These are phyloP conservation scores for Polietes domitor DNA, from an alignment of 2,888 invertebrate species.

Conservation along the genomic window DNA sequence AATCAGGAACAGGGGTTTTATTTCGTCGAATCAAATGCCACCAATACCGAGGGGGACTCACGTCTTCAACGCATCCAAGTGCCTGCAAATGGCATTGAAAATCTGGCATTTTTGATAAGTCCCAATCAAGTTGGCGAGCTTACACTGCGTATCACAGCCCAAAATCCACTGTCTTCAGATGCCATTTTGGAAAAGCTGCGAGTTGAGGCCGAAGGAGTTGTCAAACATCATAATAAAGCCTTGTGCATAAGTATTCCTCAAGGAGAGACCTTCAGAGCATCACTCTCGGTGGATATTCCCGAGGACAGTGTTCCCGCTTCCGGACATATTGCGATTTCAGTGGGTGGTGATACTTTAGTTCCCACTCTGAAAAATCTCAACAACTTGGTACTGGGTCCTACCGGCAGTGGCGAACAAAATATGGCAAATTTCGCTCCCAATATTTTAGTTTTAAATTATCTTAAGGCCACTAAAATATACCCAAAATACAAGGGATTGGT, in stretches of 20 bases:
- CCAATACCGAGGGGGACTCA: conserved; percentile 79
- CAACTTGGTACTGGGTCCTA: conserved; percentile 83
- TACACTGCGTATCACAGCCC: conserved; percentile 87
- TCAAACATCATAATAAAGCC: conserved; percentile 75
- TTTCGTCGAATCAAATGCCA: conserved; percentile 84
- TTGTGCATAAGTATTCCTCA: conserved; percentile 74
- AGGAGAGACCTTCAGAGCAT: neutral
- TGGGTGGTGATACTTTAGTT: conserved; percentile 82
- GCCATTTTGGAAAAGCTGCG: conserved; percentile 84
- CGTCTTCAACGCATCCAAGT: conserved; percentile 82
- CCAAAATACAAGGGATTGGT: neutral
- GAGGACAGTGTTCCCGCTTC: conserved; percentile 83
- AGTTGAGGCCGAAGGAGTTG: conserved; percentile 88
- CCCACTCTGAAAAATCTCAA: conserved; percentile 82
- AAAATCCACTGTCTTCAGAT: conserved; percentile 80
- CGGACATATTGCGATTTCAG: conserved; percentile 82
- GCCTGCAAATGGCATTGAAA: conserved; percentile 86
- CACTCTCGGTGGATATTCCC: conserved; percentile 83
- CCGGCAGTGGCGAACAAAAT: conserved; percentile 87
- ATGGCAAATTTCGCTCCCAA: conserved; percentile 86
- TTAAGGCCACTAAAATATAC: conserved; percentile 80
- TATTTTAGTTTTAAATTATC: conserved; percentile 84
- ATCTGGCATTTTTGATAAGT: conserved; percentile 86
- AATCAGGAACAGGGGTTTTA: conserved; percentile 90
- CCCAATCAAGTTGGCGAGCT: conserved; percentile 86